Evolutionary conservation across 2,113 vertebrate genomes (phyloP).

Genomic region (Percopsis transmontana): DNA sequence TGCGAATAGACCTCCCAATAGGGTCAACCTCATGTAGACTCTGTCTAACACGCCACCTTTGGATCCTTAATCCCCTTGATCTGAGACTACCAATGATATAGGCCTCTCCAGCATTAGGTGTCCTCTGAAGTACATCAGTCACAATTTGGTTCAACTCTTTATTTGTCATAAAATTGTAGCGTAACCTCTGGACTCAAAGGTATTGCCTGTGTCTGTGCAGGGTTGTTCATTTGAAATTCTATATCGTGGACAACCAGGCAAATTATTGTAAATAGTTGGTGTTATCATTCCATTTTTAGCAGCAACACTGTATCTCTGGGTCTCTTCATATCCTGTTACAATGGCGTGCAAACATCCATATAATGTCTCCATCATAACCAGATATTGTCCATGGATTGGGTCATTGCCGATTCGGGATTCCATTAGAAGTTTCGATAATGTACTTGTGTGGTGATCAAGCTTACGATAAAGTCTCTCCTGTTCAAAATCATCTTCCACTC

Average conservation of each 20-base stretch:
- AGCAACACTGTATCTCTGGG: not conserved
- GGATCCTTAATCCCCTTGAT: not conserved
- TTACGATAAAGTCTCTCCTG: not conserved
- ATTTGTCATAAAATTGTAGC: constrained; percentile 5
- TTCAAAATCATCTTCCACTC: not conserved
- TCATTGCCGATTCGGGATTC: not conserved
- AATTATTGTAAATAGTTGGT: not conserved
- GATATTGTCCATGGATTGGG: not conserved
- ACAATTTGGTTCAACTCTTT: not conserved
- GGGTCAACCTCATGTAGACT: constrained; percentile 1
- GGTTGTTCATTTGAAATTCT: constrained; percentile 5
- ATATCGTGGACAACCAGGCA: constrained; percentile 1
- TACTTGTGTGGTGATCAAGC: not conserved
- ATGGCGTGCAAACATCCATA: not conserved
- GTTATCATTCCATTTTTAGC: not conserved
- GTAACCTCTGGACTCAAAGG: not conserved
- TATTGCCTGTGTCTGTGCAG: constrained; percentile 12
- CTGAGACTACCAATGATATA: not conserved
- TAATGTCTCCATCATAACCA: not conserved
- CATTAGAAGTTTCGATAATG: not conserved
- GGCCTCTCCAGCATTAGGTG: constrained; percentile 11
- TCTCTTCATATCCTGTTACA: not conserved
- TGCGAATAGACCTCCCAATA: not conserved
- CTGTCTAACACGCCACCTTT: not conserved
- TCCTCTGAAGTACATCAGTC: not conserved